Base-by-base conservation (phyloP, 2,113 vertebrate species). In the Ibidorhyncha struthersii region DNA sequence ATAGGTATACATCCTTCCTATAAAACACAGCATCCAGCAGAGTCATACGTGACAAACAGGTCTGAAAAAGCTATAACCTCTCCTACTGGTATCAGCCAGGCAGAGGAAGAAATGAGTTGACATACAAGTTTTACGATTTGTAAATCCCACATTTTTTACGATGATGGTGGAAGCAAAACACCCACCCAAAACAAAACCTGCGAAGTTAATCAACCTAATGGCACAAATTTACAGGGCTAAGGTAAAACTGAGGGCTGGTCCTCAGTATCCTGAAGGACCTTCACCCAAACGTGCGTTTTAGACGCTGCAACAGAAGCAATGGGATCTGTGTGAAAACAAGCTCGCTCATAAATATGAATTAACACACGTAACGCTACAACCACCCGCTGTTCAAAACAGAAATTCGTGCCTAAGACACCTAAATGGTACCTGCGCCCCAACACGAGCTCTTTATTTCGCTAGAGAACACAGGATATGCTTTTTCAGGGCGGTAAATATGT, bases 141-240 rank as follows among this genome's bases (percentile, higher is more conserved):
- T 3, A 50, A 89, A 86, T 4, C 41, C 8, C 65, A 14, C 59
- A 5, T 53, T 58, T 92, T 45, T 20, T 25, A 4, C 6, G 12
- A 4, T 2, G 12, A 4, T 7, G 5, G 7, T 2, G 15, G 50
- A 71, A 73, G 40, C 34, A 45, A 23, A 92, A 7, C 22, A 19
- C 8, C 36, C 72, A 41, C 53, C 19, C 27, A 69, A 7, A 17
- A 38, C 18, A 14, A 66, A 41, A 70, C 12, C 73, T 10, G 40
- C 22, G 4, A 18, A 18, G 43, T 2, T 14, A 23, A 56, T 20
- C 26, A 55, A 40, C 1, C 26, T 13, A 4, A 18, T 0, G 6
- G 23, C 56, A 7, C 3, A 21, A 9, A 81, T 25, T 3, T 19
- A 11, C 29, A 12, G 19, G 5, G 47, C 36, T 21, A 1, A 9